Base-by-base conservation (phyloP, 2,113 vertebrate species). In the Mus spicilegus region DNA sequence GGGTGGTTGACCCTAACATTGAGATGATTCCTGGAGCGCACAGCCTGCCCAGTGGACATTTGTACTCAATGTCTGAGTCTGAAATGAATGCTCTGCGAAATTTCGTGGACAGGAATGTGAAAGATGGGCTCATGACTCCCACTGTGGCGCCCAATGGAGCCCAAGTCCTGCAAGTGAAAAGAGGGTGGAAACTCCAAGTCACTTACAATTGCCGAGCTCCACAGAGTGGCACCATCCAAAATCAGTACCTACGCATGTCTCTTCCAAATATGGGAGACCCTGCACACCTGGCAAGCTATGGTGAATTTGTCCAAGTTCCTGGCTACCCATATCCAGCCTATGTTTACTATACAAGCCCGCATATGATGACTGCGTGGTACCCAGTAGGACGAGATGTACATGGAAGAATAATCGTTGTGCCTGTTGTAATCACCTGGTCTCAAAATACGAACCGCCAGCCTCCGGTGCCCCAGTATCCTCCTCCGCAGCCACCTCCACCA, bases 111-210 rank as follows among this genome's bases (percentile, higher is more conserved):
- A 94, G 97, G 51, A 94, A 96, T 3, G 96, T 98, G n/a, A 98
- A 98, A 20, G 95, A 97, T 61, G 97, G 97, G 12, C 92, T 98
- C 0, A 97, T 97, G 3, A 97, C 96, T 17, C 97, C 97, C 1
- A 96, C 96, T 0, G 70, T 96, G 0, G 97, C 97, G 2, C 97
- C 97, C 0, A 97, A 97, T 0, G 97, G 97, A 56, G 97, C 97
- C 36, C 97, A 97, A 3, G 89, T 98, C 17, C 95, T 98, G 16
- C 97, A 97, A 13, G 97, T 98, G 88, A 98, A 98, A 33, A 97
- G 97, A 42, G 97, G 97, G 4, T 97, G 97, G 97, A 97, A 98
- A 51, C 92, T 98, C 69, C 97, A 98, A n/a, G 97, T 98, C 1
- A 95, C 97, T 24, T 97, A 97, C 0, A 94, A 97, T 8, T 96